Conservation (phyloP, 2,888 invertebrate genomes). For the Lacanobia oleracea region DNA sequence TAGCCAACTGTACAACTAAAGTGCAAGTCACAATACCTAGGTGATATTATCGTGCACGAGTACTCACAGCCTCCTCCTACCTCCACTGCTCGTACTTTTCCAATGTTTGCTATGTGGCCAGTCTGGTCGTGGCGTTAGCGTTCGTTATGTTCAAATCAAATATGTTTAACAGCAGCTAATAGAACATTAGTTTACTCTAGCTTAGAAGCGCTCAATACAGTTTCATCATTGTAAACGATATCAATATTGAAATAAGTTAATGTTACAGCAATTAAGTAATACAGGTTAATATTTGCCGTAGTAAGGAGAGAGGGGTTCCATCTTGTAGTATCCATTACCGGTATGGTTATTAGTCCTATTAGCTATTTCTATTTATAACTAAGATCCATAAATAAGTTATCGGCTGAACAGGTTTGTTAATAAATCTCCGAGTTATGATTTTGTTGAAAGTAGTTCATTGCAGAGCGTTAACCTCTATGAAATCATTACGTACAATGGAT, state of each 20-base stretch:
- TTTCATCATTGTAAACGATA: conserved; percentile 53
- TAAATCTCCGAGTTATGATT: conserved; percentile 35
- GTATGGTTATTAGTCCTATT: not conserved
- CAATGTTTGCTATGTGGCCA: conserved; percentile 80
- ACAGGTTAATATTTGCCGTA: conserved; percentile 45
- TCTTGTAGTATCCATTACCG: conserved; percentile 13
- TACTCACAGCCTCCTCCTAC: conserved; percentile 53
- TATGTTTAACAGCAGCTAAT: conserved; percentile 83
- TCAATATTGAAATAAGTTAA: conserved; percentile 54
- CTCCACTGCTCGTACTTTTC: conserved; percentile 81
- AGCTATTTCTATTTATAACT: conserved; percentile 22
- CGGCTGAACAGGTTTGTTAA: conserved; percentile 40
- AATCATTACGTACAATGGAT: conserved; percentile 33
- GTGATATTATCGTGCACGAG: conserved; percentile 38
- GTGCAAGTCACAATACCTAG: not conserved
- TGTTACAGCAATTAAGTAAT: conserved; percentile 47
- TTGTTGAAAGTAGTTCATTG: conserved; percentile 43
- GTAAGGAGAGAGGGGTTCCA: conserved; percentile 1
- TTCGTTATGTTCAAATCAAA: conserved; percentile 83
- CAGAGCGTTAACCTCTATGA: conserved; percentile 47
- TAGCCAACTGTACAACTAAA: conserved; percentile 3
- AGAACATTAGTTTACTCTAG: conserved; percentile 76
- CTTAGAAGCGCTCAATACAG: conserved; percentile 69
- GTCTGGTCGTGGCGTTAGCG: conserved; percentile 75
- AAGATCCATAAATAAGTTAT: conserved; percentile 19